Percentiles rank a stretch among this genome's conserved stretches.
Conservation (phyloP, 2,113 vertebrate species). For the Cololabis saira region DNA sequence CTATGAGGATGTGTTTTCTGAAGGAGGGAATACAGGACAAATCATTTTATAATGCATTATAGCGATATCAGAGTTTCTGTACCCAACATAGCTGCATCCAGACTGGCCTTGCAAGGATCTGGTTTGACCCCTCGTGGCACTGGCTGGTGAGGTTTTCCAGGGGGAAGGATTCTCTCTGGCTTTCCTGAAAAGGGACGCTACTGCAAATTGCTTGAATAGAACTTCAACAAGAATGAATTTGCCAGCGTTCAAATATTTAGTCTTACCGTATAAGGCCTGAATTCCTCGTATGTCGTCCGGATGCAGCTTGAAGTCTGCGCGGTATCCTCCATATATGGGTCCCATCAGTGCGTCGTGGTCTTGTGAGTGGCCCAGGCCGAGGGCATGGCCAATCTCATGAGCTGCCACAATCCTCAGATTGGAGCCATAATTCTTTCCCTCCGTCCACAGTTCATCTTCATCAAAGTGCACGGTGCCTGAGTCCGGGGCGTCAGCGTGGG, state of each 20-base stretch:
- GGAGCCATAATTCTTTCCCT: conserved; percentile 77
- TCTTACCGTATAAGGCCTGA: conserved; percentile 86
- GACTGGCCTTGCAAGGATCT: conserved; percentile 80
- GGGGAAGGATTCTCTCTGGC: conserved; percentile 50
- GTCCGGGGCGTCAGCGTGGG: conserved; percentile 87
- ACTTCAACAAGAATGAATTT: not conserved
- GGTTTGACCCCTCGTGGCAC: conserved; percentile 39
- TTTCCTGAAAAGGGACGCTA: conserved; percentile 67
- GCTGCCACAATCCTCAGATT: conserved; percentile 89
- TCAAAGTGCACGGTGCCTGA: conserved; percentile 88
- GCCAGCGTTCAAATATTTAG: not conserved
- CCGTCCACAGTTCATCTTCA: conserved; percentile 86
- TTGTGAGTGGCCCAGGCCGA: conserved; percentile 89
- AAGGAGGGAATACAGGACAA: not conserved
- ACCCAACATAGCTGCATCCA: conserved; percentile 88
- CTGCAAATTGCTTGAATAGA: not conserved
- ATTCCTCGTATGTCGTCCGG: conserved; percentile 86
- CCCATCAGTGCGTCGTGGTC: conserved; percentile 84
- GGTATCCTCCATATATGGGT: conserved; percentile 85
- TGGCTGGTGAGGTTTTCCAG: conserved; percentile 19
- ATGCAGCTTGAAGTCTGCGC: conserved; percentile 83
- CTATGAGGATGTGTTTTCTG: not conserved
- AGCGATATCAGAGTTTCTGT: conserved; percentile 1
- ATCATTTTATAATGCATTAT: not conserved
- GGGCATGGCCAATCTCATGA: conserved; percentile 88